These are phyloP conservation scores for Heliothis subflexa DNA, from an alignment of 1,140 invertebrate genomes.

Conservation along the genomic window DNA sequence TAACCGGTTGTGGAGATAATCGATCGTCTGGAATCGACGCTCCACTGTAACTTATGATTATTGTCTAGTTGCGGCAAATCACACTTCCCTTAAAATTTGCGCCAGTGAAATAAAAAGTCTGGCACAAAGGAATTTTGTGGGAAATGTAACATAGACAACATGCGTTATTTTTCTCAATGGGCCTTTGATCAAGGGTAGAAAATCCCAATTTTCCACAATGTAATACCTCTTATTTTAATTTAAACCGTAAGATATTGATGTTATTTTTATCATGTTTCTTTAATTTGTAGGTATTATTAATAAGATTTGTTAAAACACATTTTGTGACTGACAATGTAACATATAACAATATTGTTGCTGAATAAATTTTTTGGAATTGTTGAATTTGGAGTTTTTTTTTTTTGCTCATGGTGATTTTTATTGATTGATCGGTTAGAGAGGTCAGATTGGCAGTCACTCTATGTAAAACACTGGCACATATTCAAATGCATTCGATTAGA, in stretches of 20 bases:
- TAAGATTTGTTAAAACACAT: constrained; percentile 8
- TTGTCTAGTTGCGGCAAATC: too few relatives aligned
- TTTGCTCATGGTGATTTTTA: not conserved
- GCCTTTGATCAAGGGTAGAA: too few relatives aligned
- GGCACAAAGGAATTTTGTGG: too few relatives aligned
- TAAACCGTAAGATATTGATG: not conserved
- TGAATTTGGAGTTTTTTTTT: not conserved
- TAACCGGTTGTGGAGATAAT: too few relatives aligned
- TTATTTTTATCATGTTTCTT: constrained; percentile 33
- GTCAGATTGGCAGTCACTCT: too few relatives aligned
- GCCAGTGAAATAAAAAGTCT: too few relatives aligned
- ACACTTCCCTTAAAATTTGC: too few relatives aligned
- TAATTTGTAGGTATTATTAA: constrained; percentile 3
- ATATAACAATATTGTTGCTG: not conserved
- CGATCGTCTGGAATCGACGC: too few relatives aligned
- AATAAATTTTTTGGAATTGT: constrained; percentile 17
- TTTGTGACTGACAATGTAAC: constrained; percentile 4
- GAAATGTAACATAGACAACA: too few relatives aligned
- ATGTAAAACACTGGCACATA: too few relatives aligned
- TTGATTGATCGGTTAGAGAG: not conserved
- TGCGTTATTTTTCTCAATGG: too few relatives aligned
- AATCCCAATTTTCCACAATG: not conserved
- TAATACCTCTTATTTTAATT: not conserved
- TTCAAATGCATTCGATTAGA: not conserved
- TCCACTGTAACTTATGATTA: too few relatives aligned